These are phyloP conservation scores for Bettongia penicillata DNA, from an alignment of 2,113 vertebrate genomes.

Conservation along the genomic window DNA sequence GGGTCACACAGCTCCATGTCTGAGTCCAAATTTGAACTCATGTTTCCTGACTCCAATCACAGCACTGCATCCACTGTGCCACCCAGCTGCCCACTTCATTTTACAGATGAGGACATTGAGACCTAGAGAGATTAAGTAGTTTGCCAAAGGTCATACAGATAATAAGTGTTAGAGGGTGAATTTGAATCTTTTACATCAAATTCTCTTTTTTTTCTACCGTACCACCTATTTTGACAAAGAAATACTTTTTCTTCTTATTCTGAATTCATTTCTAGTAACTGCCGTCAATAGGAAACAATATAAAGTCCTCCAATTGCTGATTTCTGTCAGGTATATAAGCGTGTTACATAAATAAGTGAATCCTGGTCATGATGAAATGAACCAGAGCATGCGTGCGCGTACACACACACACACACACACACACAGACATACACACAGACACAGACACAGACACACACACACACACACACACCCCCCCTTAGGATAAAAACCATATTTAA, in stretches of 20 bases:
- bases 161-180: not conserved
- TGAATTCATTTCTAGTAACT: conserved; percentile 32
- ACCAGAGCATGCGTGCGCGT: not conserved
- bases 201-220: not conserved
- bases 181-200: not conserved
- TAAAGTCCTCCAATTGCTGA: conserved; percentile 11
- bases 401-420: not conserved
- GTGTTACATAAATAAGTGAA: not conserved
- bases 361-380: not conserved
- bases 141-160: not conserved
- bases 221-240: not conserved
- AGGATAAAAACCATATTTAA: conserved; percentile 13
- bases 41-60: not conserved
- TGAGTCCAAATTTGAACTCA: not conserved
- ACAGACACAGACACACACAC: too few relatives aligned
- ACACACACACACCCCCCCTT: not conserved
- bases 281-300: not conserved
- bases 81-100: not conserved
- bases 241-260: conserved; percentile 16
- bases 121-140: not conserved
- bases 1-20: not conserved
- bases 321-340: conserved; percentile 38
- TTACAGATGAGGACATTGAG: not conserved
- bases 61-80: not conserved
- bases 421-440: too few relatives aligned